A percentile compares a stretch with the other conserved stretches of the same genome.
Evolutionary conservation across 2,113 vertebrate species (phyloP).

Genomic region (Gila orcuttii): DNA sequence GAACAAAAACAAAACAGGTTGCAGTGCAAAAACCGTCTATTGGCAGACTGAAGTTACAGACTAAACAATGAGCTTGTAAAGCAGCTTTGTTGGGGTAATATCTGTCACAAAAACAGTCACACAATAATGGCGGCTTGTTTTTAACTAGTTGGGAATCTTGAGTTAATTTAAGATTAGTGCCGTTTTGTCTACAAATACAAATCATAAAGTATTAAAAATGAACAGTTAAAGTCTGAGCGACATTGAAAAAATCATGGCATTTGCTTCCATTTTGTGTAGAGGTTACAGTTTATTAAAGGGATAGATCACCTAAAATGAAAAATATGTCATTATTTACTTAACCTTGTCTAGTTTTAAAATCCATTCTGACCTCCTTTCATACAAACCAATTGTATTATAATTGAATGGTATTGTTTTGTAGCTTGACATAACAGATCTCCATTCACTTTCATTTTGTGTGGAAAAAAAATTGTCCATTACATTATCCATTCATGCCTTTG

Average conservation of each 20-base stretch:
- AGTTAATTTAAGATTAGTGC: neutral
- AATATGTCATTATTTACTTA: too few species aligned
- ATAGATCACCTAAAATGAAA: too few species aligned
- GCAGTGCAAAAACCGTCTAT: conserved; percentile 45
- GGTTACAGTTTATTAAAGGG: too few species aligned
- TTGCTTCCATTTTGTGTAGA: too few species aligned
- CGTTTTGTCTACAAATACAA: neutral
- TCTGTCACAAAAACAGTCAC: conserved; percentile 29
- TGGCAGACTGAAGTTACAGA: conserved; percentile 38
- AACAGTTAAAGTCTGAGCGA: neutral
- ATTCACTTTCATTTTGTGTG: neutral
- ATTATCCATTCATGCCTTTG: neutral
- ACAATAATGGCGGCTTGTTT: neutral
- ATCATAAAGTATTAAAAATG: neutral
- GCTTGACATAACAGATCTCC: neutral
- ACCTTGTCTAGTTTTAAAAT: too few species aligned
- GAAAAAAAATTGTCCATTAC: neutral
- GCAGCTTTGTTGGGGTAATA: conserved; percentile 45
- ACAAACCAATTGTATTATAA: neutral
- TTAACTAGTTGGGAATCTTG: conserved; percentile 15
- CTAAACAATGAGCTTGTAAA: conserved; percentile 49
- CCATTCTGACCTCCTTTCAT: neutral
- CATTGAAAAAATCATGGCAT: too few species aligned
- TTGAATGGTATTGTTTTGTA: neutral
- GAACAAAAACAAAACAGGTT: conserved; percentile 50